phyloP scores from a whole-genome alignment of 2,797 vertebrate genomes.

The Heliangelus exortis region DNA sequence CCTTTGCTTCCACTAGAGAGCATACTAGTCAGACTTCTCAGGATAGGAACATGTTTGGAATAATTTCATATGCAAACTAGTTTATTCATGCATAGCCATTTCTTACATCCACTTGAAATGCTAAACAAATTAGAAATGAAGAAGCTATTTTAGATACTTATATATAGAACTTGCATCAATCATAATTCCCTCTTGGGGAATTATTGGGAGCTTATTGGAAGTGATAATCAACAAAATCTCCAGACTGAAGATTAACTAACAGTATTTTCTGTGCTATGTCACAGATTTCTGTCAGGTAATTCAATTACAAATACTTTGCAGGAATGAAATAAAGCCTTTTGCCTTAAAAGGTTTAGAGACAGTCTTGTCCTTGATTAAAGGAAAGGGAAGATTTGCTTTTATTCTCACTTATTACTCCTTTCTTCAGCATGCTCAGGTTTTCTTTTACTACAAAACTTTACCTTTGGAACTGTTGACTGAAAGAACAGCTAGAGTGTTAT shows the following conservation, averaged over 20 bases:
- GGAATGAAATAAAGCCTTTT: not conserved
- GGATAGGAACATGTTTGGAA: not conserved
- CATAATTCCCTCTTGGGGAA: not conserved
- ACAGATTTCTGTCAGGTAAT: not conserved
- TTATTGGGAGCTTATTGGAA: not conserved
- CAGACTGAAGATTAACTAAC: not conserved
- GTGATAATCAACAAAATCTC: not conserved
- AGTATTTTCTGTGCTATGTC: not conserved
- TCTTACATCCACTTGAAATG: not conserved
- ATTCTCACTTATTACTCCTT: not conserved
- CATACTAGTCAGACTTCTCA: not conserved
- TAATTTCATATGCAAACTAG: not conserved
- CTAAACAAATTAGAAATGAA: not conserved
- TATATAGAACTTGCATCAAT: not conserved
- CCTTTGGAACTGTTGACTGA: not conserved
- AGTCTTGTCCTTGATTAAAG: not conserved
- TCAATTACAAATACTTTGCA: not conserved
- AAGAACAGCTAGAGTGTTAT: not conserved
- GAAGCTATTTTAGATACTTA: not conserved
- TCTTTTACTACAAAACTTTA: not conserved
- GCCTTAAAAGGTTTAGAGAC: not conserved
- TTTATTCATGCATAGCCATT: not conserved
- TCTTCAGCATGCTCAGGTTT: not conserved
- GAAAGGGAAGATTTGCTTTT: not conserved
- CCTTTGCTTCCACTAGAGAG: not conserved